phyloP scores from a whole-genome alignment of 1,140 invertebrate genomes.

The Cydia strobilella region DNA sequence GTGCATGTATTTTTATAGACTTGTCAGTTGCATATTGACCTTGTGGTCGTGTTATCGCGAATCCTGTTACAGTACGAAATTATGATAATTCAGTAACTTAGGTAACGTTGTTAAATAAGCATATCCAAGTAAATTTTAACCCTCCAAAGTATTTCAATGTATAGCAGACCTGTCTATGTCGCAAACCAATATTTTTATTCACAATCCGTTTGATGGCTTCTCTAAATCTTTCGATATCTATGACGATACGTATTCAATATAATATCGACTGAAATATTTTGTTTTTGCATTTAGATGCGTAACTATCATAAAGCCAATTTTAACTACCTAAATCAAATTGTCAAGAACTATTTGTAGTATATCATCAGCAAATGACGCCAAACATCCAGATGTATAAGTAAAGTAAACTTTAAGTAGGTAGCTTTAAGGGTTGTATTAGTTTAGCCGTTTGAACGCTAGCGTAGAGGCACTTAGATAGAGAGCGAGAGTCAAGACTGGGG shows the following conservation, averaged over 20 bases:
- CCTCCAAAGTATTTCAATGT: not conserved
- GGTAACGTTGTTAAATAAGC: slow-evolving; percentile 8
- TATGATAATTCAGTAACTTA: slow-evolving; percentile 8
- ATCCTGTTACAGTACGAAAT: slow-evolving; percentile 20
- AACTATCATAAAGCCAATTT: not conserved
- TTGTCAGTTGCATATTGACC: slow-evolving; percentile 15
- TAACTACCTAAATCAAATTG: not conserved
- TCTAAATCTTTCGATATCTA: not conserved
- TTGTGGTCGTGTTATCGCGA: slow-evolving; percentile 17
- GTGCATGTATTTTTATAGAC: slow-evolving; percentile 25
- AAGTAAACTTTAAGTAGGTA: not conserved
- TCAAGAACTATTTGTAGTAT: not conserved
- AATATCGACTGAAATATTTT: not conserved
- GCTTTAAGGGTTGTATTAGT: slow-evolving; percentile 35
- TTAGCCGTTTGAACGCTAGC: slow-evolving; percentile 39
- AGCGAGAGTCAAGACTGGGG: slow-evolving; percentile 41
- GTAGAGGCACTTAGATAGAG: slow-evolving; percentile 34
- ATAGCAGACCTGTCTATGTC: not conserved
- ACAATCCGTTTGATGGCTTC: not conserved
- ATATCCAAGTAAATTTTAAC: slow-evolving; percentile 13
- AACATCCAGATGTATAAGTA: not conserved
- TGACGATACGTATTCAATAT: not conserved
- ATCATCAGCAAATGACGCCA: not conserved
- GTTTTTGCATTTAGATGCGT: not conserved
- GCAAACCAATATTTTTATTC: not conserved